Percentiles rank a stretch among this genome's conserved stretches.
These are phyloP conservation scores for Cyaniris semiargus DNA, from an alignment of 2,888 invertebrate genomes.

Conservation along the genomic window DNA sequence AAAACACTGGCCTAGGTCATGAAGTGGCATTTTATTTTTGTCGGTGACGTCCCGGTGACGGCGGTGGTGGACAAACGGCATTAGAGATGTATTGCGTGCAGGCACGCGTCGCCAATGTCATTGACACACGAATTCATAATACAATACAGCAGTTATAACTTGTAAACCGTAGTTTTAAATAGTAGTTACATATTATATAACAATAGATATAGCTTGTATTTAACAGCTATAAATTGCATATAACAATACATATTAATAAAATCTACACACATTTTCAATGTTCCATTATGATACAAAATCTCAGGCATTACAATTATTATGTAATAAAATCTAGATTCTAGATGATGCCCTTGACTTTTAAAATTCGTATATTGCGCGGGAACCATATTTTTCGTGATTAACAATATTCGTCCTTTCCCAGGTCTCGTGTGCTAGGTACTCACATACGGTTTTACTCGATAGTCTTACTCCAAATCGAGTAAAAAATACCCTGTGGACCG, in stretches of 20 bases:
- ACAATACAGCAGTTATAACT: not conserved
- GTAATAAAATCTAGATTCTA: too few relatives aligned
- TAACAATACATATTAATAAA: not conserved
- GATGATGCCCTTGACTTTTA: too few relatives aligned
- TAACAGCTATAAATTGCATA: not conserved
- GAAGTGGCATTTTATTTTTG: too few relatives aligned
- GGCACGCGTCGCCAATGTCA: constrained; percentile 65
- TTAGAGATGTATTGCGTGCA: constrained; percentile 64
- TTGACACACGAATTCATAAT: constrained; percentile 39
- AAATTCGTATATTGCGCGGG: too few relatives aligned
- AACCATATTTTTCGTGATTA: not conserved
- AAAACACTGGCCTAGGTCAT: too few relatives aligned
- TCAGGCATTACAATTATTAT: not conserved
- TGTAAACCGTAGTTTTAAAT: not conserved
- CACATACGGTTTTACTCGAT: too few relatives aligned
- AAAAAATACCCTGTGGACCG: too few relatives aligned
- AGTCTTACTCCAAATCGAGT: too few relatives aligned
- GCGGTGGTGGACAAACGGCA: constrained; percentile 39
- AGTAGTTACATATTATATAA: not conserved
- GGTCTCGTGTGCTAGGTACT: too few relatives aligned
- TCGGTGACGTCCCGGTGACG: too few relatives aligned
- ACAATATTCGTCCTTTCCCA: not conserved
- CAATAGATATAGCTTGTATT: not conserved
- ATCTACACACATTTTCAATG: not conserved
- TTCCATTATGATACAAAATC: not conserved